phyloP scores from a whole-genome alignment of 2,113 vertebrate genomes.

The Heliornis fulica region DNA sequence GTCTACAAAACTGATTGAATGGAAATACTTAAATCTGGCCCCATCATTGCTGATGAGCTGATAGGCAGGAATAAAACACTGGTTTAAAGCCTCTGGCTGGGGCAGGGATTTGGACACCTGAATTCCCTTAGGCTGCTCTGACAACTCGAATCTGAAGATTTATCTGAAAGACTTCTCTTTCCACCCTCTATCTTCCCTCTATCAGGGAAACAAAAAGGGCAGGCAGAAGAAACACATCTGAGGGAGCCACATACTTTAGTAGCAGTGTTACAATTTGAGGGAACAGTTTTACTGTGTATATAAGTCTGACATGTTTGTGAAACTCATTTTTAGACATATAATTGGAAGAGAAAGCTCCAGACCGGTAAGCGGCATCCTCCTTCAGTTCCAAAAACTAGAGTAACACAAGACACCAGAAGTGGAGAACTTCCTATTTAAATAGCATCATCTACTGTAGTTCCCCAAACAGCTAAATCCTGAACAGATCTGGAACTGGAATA shows the following conservation, averaged over 20 bases:
- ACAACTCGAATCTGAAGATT: conserved; percentile 14
- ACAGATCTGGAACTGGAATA: background rate
- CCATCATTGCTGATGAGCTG: conserved; percentile 2
- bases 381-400: background rate
- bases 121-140: conserved; percentile 30
- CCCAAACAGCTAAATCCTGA: background rate
- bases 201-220: conserved; percentile 29
- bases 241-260: background rate
- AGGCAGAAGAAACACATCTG: background rate
- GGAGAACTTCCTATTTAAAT: background rate
- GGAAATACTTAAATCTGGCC: conserved; percentile 2
- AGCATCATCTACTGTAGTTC: background rate
- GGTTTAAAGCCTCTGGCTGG: conserved; percentile 15
- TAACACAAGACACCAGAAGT: background rate
- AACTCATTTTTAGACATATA: background rate
- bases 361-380: background rate
- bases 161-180: background rate
- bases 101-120: conserved; percentile 17
- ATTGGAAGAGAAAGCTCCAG: conserved; percentile 18
- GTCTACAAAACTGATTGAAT: conserved; percentile 4
- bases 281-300: background rate
- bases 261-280: background rate
- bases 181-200: background rate
- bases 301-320: background rate
- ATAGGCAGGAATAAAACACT: conserved; percentile 32